Percentiles rank a stretch among this genome's conserved stretches.
phyloP scores from a whole-genome alignment of 30 jellyfish, hydroid and myxozoan genomes.

The Rhopilema esculentum region DNA sequence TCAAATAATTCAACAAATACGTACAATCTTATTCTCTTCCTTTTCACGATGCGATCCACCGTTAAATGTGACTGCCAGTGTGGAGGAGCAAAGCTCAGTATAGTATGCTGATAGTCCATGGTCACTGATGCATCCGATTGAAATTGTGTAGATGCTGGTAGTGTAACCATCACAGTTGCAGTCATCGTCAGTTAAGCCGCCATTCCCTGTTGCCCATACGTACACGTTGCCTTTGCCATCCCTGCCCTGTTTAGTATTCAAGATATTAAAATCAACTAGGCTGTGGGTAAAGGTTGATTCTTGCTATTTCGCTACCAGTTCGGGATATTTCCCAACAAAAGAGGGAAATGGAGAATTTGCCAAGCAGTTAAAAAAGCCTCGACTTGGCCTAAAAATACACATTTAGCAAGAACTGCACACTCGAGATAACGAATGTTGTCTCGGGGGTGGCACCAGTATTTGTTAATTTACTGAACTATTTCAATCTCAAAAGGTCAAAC shows the following conservation, averaged over 20 bases:
- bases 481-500: too few relatives aligned
- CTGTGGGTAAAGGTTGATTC: neutral
- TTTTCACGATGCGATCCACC: constrained; percentile 99
- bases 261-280: neutral
- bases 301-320: too few relatives aligned
- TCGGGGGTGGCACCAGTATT: too few relatives aligned
- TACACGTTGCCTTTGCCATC: constrained; percentile 93
- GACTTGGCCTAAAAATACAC: too few relatives aligned
- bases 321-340: too few relatives aligned
- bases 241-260: constrained; percentile 89
- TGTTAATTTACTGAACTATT: too few relatives aligned
- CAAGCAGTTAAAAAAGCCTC: too few relatives aligned
- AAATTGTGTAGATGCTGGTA: constrained; percentile 96
- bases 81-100: constrained; percentile 98
- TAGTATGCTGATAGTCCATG: constrained; percentile 99
- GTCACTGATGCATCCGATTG: constrained; percentile 99
- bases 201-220: constrained; percentile 99
- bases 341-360: too few relatives aligned
- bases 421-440: too few relatives aligned
- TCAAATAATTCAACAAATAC: neutral
- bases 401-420: too few relatives aligned
- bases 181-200: constrained; percentile 99
- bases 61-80: constrained; percentile 99
- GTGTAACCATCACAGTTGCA: constrained; percentile 99
- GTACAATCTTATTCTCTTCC: constrained; percentile 98